These are phyloP conservation scores for Chaunax sp. DNA, from an alignment of 2,797 vertebrate species.

Conservation along the genomic window DNA sequence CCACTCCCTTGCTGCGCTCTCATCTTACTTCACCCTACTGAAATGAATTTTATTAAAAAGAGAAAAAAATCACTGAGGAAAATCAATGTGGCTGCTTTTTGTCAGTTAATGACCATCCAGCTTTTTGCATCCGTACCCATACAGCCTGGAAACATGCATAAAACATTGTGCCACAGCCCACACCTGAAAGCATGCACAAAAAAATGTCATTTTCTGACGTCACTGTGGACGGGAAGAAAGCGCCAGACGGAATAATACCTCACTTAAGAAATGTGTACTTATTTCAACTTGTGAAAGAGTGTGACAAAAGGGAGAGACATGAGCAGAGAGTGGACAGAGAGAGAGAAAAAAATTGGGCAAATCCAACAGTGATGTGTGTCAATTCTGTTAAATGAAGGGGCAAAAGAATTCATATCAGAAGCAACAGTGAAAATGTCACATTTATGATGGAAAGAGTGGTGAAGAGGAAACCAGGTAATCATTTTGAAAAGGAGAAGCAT, in stretches of 20 bases:
- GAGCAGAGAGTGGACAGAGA: neutral
- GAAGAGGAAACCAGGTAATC: constrained; percentile 27
- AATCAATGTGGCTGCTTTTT: constrained; percentile 78
- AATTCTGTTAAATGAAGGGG: constrained; percentile 28
- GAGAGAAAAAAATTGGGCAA: constrained; percentile 1
- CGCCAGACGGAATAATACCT: constrained; percentile 60
- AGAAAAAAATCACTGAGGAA: constrained; percentile 50
- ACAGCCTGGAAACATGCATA: constrained; percentile 67
- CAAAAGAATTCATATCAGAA: neutral
- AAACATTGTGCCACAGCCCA: constrained; percentile 59
- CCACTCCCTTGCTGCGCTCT: constrained; percentile 40
- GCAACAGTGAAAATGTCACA: constrained; percentile 24
- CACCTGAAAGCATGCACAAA: constrained; percentile 72
- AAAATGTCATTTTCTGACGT: constrained; percentile 73
- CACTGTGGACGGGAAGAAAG: constrained; percentile 68
- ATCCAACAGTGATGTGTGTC: constrained; percentile 3
- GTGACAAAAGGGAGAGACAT: constrained; percentile 28
- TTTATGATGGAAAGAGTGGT: constrained; percentile 10
- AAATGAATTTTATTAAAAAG: constrained; percentile 60
- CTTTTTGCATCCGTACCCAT: constrained; percentile 43
- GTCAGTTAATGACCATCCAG: constrained; percentile 65
- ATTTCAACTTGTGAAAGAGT: constrained; percentile 42
- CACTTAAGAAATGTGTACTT: constrained; percentile 48
- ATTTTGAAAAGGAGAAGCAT: constrained; percentile 18
- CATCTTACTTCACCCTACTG: constrained; percentile 48